A percentile compares a stretch with the other conserved stretches of the same genome.
Evolutionary conservation across 2,888 invertebrate species (phyloP).

Genomic region (Anaspis maculata): DNA sequence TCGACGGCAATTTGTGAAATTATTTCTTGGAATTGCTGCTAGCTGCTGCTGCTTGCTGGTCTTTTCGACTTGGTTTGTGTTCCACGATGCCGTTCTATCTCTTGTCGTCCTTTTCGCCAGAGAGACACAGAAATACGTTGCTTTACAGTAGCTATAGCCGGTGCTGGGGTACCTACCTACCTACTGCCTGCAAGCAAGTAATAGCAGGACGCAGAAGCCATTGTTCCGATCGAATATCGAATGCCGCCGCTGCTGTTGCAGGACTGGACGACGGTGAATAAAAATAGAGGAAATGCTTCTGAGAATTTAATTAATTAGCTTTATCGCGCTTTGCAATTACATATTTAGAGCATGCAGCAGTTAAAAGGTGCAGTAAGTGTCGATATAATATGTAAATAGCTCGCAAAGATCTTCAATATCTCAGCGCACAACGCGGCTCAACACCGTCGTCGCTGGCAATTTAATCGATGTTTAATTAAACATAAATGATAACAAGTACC

Average conservation of each 20-base stretch:
- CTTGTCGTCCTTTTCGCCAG: too few species aligned
- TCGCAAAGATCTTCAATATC: too few species aligned
- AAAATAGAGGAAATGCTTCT: constrained; percentile 24
- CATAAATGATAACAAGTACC: too few species aligned
- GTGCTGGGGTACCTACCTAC: too few species aligned
- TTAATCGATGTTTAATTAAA: too few species aligned
- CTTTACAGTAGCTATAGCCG: too few species aligned
- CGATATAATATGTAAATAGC: too few species aligned
- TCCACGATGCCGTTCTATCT: constrained; percentile 10
- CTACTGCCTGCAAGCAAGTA: too few species aligned
- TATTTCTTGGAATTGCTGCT: constrained; percentile 38
- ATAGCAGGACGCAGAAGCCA: constrained; percentile 10
- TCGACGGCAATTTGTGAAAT: constrained; percentile 44
- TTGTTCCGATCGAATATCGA: constrained; percentile 10
- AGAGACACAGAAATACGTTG: too few species aligned
- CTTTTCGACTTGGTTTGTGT: constrained; percentile 17
- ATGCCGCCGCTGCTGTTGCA: not conserved
- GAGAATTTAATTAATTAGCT: constrained; percentile 35
- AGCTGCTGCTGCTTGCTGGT: not conserved
- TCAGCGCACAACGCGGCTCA: too few species aligned
- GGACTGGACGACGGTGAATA: constrained; percentile 4
- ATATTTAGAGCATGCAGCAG: constrained; percentile 15
- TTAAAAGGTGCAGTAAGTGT: constrained; percentile 10
- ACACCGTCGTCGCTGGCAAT: too few species aligned
- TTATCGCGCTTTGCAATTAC: constrained; percentile 29